Base-by-base conservation (phyloP, 2,113 vertebrate genomes). In the Cyanoramphus novaezelandiae region DNA sequence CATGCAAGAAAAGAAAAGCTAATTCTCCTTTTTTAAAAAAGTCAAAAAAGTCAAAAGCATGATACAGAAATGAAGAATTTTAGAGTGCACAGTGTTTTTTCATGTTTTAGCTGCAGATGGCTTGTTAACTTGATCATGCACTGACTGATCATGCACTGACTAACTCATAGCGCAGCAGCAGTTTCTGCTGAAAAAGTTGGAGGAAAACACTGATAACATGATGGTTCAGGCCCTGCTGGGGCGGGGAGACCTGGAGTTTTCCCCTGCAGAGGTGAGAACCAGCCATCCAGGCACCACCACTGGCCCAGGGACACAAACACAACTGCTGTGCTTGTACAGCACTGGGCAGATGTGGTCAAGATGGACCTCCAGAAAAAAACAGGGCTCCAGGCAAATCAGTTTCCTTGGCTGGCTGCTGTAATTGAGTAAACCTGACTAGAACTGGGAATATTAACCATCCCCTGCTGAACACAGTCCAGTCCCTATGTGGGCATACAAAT, bases 271-370 rank as follows among this genome's bases (percentile, higher is more conserved):
- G 13, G 18, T 43, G 65, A 75, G 47, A 71, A 46, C 10, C 31
- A 60, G 33, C 27, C 18, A 17, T 27, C 7, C 0, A 0, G 65
- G 21, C 31, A 67, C 6, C 0, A 1, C 33, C 1, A 0, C 33
- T 9, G 24, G n/a, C 18, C 16, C 0, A 0, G 39, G 15, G 52
- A 49, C n/a, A 25, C 0, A 0, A 67, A 43, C 13, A n/a, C 65
- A 64, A 31, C 13, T 81, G n/a, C 69, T 63, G 33, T 33, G 37
- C 16, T 28, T 39, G 4, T 17, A 19, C 16, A 9, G 27, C 5
- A 27, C 16, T 6, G 43, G 55, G 25, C 46, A 82, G 27, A 44
- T 3, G 35, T 2, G 14, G 0, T 0, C 50, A 62, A 50, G 60
- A 41, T 6, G 14, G 39, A 5, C 15, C 27, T 69, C 13, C 0